These are phyloP conservation scores for Cryptoblepharus egeriae DNA, from an alignment of 2,797 vertebrate genomes.

Conservation along the genomic window DNA sequence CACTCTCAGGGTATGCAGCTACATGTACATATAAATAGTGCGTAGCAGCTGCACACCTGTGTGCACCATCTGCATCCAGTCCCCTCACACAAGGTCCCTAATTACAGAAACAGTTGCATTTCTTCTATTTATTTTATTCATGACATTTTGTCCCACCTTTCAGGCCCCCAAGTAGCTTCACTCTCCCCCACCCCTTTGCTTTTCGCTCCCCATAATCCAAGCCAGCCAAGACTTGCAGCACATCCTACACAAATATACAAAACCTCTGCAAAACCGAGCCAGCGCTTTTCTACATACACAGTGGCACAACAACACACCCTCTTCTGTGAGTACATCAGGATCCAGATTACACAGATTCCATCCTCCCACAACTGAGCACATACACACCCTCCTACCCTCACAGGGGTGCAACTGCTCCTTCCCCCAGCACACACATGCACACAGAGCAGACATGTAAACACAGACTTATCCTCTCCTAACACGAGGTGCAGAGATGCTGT, in stretches of 20 bases:
- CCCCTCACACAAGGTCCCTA: no score
- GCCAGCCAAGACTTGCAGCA: constrained; percentile 3
- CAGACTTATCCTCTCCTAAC: not conserved
- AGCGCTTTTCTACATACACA: not conserved
- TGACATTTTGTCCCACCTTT: no score
- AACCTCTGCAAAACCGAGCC: not conserved
- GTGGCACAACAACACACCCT: constrained; percentile 5
- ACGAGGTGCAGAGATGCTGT: not conserved
- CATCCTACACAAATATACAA: not conserved
- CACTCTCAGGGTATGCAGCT: not conserved
- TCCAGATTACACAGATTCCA: not conserved
- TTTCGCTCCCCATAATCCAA: not conserved
- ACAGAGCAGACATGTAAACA: not conserved
- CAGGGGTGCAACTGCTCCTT: not conserved
- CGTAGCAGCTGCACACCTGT: no score
- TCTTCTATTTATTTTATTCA: no score
- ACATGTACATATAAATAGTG: no score
- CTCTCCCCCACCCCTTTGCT: no score
- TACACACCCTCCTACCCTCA: not conserved
- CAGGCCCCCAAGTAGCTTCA: not conserved
- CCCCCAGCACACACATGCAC: not conserved
- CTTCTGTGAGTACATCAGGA: not conserved
- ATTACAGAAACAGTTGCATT: no score
- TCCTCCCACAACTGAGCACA: not conserved
- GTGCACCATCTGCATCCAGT: no score